These are phyloP conservation scores for Pherbina coryleti DNA, from an alignment of 2,888 invertebrate genomes.

Conservation along the genomic window DNA sequence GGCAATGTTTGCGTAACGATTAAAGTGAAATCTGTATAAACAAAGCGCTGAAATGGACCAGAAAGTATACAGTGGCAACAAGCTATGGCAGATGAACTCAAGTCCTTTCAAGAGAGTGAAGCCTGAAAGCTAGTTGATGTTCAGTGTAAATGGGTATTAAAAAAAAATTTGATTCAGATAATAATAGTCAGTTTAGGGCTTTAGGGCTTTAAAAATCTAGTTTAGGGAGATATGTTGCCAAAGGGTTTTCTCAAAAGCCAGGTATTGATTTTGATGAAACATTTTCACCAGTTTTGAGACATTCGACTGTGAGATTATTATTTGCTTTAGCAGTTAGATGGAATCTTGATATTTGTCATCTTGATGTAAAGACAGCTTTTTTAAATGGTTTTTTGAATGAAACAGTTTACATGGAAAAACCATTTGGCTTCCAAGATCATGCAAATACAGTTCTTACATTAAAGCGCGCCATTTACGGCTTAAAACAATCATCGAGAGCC, in stretches of 20 bases:
- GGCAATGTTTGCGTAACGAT: no score
- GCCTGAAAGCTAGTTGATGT: background rate
- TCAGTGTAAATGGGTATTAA: background rate
- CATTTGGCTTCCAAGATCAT: background rate
- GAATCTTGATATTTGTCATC: background rate
- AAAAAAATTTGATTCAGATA: slow-evolving; percentile 2
- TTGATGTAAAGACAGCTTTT: background rate
- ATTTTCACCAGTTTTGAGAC: background rate
- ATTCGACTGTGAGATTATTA: background rate
- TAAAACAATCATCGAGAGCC: background rate
- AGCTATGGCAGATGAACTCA: background rate
- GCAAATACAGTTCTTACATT: background rate
- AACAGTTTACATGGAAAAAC: background rate
- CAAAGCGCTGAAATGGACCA: no score
- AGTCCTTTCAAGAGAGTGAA: background rate
- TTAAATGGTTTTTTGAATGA: background rate
- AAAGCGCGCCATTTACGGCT: background rate
- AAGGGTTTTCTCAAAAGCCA: background rate
- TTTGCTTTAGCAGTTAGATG: background rate
- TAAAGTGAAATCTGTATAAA: no score
- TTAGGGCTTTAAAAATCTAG: no score
- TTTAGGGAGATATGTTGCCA: no score
- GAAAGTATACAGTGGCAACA: no score
- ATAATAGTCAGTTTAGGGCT: background rate
- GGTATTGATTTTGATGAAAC: background rate